Conservation (phyloP, 1,140 invertebrate species). For the Pseudomyrmex pallidus region DNA sequence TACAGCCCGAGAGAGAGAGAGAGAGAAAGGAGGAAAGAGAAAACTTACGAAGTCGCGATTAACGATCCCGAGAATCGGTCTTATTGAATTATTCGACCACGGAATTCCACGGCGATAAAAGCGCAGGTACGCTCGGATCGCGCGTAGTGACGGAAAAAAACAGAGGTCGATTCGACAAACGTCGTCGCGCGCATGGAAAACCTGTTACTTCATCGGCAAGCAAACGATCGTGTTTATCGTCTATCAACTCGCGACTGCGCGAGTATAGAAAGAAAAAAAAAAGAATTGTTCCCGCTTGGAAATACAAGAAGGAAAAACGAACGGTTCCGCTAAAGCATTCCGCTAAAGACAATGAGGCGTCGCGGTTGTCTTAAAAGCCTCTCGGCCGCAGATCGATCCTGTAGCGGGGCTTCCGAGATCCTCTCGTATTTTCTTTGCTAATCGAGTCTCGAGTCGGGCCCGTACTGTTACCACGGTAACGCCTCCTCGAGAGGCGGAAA, state of each 20-base stretch:
- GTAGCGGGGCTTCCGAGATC: conserved; percentile 72
- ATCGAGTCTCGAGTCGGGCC: conserved; percentile 77
- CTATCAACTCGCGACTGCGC: conserved; percentile 25
- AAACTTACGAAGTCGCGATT: conserved; percentile 1
- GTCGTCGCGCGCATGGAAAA: background rate
- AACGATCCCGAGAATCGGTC: conserved; percentile 23
- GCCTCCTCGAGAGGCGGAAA: conserved; percentile 66
- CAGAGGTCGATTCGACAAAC: conserved; percentile 13
- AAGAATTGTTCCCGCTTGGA: conserved; percentile 4
- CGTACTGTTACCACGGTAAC: conserved; percentile 79
- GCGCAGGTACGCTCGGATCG: background rate
- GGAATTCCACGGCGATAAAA: background rate
- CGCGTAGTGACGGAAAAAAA: background rate
- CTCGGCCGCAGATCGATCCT: conserved; percentile 79
- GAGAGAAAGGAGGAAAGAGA: too few species aligned
- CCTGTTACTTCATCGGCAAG: conserved; percentile 2
- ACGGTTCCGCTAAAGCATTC: conserved; percentile 49
- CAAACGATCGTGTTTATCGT: conserved; percentile 41
- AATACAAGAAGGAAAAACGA: conserved; percentile 48
- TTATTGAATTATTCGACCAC: conserved; percentile 1
- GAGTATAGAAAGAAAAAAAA: background rate
- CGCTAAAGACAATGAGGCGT: conserved; percentile 71
- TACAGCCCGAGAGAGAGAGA: background rate
- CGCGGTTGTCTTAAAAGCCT: conserved; percentile 81
- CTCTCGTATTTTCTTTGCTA: conserved; percentile 81